These are phyloP conservation scores for Montifringilla adamsi DNA, from an alignment of 2,113 vertebrate genomes.

Conservation along the genomic window DNA sequence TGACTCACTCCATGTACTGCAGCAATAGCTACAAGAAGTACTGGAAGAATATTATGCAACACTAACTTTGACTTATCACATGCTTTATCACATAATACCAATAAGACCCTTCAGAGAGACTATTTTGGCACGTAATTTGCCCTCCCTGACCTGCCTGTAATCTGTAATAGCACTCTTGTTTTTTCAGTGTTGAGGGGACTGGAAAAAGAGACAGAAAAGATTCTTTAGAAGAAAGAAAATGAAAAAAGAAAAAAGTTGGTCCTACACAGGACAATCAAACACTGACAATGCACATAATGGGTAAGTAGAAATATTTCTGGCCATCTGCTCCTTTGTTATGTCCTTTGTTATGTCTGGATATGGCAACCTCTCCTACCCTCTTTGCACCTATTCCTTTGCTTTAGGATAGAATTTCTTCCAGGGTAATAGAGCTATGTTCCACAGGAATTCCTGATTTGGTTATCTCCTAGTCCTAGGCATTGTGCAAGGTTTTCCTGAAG, in stretches of 20 bases:
- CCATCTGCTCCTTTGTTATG: not conserved
- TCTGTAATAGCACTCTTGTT: slow-evolving; percentile 23
- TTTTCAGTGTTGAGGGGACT: slow-evolving; percentile 5
- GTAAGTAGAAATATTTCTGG: not conserved
- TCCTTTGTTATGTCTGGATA: not conserved
- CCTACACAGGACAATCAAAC: not conserved
- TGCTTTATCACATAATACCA: not conserved
- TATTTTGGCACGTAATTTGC: slow-evolving; percentile 65
- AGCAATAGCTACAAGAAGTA: not conserved
- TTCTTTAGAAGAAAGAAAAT: not conserved
- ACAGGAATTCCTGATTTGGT: not conserved
- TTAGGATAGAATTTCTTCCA: not conserved
- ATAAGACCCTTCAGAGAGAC: slow-evolving; percentile 32
- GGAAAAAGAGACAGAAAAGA: slow-evolving; percentile 6
- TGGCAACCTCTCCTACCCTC: too few relatives aligned
- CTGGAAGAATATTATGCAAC: slow-evolving; percentile 47
- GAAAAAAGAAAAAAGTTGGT: not conserved
- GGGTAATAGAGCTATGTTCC: rapidly evolving
- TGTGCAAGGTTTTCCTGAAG: not conserved
- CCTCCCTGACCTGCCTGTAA: slow-evolving; percentile 53
- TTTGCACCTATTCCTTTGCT: not conserved
- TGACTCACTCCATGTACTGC: not conserved
- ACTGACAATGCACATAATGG: not conserved
- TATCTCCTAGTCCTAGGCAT: not conserved
- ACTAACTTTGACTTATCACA: slow-evolving; percentile 59